A percentile compares a stretch with the other conserved stretches of the same genome.
Evolutionary conservation across 1,140 invertebrate genomes (phyloP).

Genomic region (Ectropis grisescens): DNA sequence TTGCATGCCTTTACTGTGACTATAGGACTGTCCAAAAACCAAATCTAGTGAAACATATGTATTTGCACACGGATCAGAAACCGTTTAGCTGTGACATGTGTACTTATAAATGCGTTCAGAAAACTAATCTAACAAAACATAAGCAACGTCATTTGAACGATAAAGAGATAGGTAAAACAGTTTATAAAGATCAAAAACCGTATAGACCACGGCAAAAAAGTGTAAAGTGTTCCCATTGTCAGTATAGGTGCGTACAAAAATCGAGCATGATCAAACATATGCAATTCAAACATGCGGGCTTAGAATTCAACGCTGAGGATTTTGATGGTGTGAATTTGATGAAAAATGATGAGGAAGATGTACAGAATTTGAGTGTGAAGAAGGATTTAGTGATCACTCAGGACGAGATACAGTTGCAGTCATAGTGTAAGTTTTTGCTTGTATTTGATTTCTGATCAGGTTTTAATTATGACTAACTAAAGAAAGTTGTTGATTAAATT

Average conservation of each 20-base stretch:
- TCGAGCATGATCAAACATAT: slow-evolving; percentile 59
- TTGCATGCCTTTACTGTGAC: slow-evolving; percentile 76
- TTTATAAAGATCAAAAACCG: slow-evolving; percentile 44
- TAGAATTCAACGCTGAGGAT: too few species aligned
- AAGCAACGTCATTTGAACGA: slow-evolving; percentile 61
- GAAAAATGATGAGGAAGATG: slow-evolving; percentile 23
- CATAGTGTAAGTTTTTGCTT: neutral
- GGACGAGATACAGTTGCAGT: neutral
- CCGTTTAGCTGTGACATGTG: slow-evolving; percentile 77
- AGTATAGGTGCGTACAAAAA: slow-evolving; percentile 57
- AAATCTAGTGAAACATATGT: slow-evolving; percentile 74
- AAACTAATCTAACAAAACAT: slow-evolving; percentile 65
- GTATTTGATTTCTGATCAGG: too few species aligned
- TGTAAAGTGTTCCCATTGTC: slow-evolving; percentile 51
- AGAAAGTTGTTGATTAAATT: too few species aligned
- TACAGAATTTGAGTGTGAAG: slow-evolving; percentile 54
- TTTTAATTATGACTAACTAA: too few species aligned
- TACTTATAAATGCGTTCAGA: slow-evolving; percentile 64
- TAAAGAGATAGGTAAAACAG: slow-evolving; percentile 43
- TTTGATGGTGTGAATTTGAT: slow-evolving; percentile 14
- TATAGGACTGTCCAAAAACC: slow-evolving; percentile 70
- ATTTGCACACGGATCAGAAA: slow-evolving; percentile 75
- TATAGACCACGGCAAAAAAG: slow-evolving; percentile 53
- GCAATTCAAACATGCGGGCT: slow-evolving; percentile 48
- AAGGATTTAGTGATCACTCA: slow-evolving; percentile 11